Conservation (phyloP, 2,113 vertebrate genomes). For the Carassius carassius region DNA sequence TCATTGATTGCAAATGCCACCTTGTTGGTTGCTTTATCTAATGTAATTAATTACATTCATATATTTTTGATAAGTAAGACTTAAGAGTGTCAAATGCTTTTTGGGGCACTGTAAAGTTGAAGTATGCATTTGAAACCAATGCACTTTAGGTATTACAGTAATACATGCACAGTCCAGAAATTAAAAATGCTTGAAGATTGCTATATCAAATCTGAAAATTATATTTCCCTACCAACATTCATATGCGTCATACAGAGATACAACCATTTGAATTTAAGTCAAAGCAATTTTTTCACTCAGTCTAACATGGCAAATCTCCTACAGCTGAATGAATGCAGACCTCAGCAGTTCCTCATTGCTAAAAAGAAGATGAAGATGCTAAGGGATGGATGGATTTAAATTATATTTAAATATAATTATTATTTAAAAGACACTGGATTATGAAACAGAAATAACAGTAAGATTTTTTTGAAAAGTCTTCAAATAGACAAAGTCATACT, state of each 20-base stretch:
- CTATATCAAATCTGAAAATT: neutral
- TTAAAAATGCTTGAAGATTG: neutral
- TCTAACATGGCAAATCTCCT: neutral
- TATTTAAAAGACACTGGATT: neutral
- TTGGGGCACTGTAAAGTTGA: neutral
- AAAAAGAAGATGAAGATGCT: neutral
- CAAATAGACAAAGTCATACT: too few species aligned
- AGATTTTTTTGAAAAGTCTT: too few species aligned
- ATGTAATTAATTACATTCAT: neutral
- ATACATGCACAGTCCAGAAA: neutral
- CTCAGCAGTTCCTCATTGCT: neutral
- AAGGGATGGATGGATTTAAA: neutral
- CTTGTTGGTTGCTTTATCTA: neutral
- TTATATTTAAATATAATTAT: neutral
- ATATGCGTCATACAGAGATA: neutral
- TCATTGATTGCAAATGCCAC: neutral
- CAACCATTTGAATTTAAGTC: neutral
- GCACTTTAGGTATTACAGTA: neutral
- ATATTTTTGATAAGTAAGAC: neutral
- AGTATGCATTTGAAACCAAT: neutral
- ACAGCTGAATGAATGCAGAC: neutral
- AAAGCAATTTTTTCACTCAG: constrained; percentile 6
- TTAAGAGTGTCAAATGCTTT: neutral
- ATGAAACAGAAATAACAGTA: too few species aligned
- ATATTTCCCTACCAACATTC: neutral